These are phyloP conservation scores for Tribolium castaneum DNA, from an alignment of 1,140 invertebrate species.

Conservation along the genomic window DNA sequence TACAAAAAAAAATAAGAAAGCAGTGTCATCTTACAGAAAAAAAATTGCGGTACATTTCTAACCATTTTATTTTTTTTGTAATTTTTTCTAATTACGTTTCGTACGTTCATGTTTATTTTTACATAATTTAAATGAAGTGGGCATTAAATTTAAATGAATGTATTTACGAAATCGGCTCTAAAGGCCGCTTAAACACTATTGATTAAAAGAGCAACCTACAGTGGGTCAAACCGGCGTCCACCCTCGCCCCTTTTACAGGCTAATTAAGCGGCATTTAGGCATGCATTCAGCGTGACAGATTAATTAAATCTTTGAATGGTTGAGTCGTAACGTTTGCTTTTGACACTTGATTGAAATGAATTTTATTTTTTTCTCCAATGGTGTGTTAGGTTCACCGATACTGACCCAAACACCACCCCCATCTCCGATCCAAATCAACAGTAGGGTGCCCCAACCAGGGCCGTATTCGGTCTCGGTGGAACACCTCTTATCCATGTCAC, in stretches of 20 bases:
- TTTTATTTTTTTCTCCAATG: no score
- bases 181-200: background rate
- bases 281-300: background rate
- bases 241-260: background rate
- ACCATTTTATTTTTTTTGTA: no score
- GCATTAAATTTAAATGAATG: no score
- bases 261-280: slow-evolving; percentile 9
- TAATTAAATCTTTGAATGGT: slow-evolving; percentile 10
- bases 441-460: slow-evolving; percentile 63
- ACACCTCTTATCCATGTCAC: slow-evolving; percentile 66
- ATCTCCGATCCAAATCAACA: slow-evolving; percentile 66
- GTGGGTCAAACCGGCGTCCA: no score
- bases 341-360: background rate
- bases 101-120: no score
- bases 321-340: slow-evolving; percentile 11
- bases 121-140: no score
- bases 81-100: no score
- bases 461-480: slow-evolving; percentile 65
- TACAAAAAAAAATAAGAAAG: no score
- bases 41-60: no score
- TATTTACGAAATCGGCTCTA: no score
- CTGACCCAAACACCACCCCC: slow-evolving; percentile 60
- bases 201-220: background rate
- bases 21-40: no score
- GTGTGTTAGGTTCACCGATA: slow-evolving; percentile 21